Base-by-base conservation (phyloP, 2,888 invertebrate genomes). In the Sinodicranocentrus sp. region DNA sequence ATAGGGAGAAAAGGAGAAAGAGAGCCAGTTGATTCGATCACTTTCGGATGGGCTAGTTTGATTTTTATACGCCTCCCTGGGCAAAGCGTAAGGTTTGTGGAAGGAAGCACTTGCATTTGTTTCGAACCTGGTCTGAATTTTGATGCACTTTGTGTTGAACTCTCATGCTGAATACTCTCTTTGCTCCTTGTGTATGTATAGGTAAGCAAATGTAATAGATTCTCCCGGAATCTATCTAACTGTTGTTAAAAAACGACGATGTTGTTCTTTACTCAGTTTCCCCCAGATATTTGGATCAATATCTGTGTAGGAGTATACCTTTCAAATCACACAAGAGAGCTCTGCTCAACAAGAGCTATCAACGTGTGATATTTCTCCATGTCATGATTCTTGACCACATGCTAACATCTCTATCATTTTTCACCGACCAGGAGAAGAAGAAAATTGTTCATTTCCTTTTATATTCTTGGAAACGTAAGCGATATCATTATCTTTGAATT, bases 41-140 rank as follows among this genome's bases (percentile, higher is more conserved):
- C 70, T 70, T 78, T 78, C 78, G 57, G 68, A 70, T 78, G 68
- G 61, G 61, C 26, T 59, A 44, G 59, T 78, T 78, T 78, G 17
- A 78, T 78, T 78, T 77, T 68, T 43, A 57, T 59, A 75, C 48
- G 75, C 61, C 48, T 75, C 28, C 44, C 48, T 33, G 43, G 65
- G 52, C 75, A 75, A 63, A 52, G 63, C 52, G 21, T 19, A 13
- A n/a, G 15, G n/a, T 68, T 44, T 26, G 61, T 5, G 6, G 61
- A 25, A 61, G 61, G 61, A 61, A 26, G 19, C n/a, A 52, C 23
- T 21, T 33, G 48, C 23, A 23, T 68, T 68, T 73, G 61, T 61
- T 57, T 73, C 52, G 19, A 61, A 59, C 78, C 23, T 78, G 78
- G 23, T 44, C 70, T 70, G 78, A 78, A 78, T 70, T 59, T 68